Conservation (phyloP, 2,888 invertebrate species). For the Siphonodentalium dalli region DNA sequence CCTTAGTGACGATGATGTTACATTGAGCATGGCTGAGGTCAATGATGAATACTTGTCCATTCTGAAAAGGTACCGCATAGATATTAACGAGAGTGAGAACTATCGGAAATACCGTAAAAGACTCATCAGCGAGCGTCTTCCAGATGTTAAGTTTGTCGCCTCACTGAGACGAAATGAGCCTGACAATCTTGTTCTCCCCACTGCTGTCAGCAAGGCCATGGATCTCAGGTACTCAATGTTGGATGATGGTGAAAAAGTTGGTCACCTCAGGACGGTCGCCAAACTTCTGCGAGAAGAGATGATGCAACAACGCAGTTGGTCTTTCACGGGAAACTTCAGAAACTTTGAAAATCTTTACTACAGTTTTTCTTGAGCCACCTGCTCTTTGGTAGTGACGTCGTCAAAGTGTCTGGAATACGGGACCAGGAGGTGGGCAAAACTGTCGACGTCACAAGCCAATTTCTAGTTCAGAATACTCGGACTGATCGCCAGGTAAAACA, state of each 20-base stretch:
- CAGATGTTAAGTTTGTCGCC: conserved; percentile 1
- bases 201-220: conserved; percentile 3
- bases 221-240: background rate
- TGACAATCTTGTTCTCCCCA: background rate
- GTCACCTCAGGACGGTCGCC: background rate
- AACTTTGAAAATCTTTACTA: conserved; percentile 11
- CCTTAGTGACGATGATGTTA: conserved; percentile 6
- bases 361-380: conserved; percentile 12
- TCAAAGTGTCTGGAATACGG: conserved; percentile 7
- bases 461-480: conserved; percentile 16
- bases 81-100: background rate
- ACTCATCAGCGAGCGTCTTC: background rate
- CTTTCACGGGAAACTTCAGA: conserved; percentile 2
- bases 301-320: conserved; percentile 2
- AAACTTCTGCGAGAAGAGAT: background rate
- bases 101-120: background rate
- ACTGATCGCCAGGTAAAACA: conserved; percentile 20
- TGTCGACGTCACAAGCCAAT: conserved; percentile 19
- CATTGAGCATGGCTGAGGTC: conserved; percentile 3
- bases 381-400: conserved; percentile 8
- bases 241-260: background rate
- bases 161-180: background rate
- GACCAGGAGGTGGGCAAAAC: conserved; percentile 16
- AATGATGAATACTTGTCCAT: conserved; percentile 2
- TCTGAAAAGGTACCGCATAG: background rate